Conservation (phyloP, 2,797 vertebrate genomes). For the Eleutherodactylus coqui region DNA sequence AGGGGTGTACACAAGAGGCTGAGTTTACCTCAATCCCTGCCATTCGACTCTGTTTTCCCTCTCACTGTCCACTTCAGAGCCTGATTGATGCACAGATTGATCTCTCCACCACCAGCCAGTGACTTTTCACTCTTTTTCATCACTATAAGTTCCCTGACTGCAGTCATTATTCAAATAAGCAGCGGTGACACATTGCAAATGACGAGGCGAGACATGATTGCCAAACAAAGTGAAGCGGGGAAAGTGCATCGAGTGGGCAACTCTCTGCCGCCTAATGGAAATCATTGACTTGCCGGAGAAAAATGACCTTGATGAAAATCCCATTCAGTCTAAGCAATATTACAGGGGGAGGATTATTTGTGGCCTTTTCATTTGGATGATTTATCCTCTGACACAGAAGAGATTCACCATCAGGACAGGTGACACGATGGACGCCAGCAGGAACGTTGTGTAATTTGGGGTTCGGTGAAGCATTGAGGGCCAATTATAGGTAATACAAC, state of each 20-base stretch:
- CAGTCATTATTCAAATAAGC: constrained; percentile 55
- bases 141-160: constrained; percentile 50
- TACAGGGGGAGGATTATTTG: not conserved
- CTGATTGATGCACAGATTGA: constrained; percentile 58
- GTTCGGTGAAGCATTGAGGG: not conserved
- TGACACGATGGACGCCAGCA: not conserved
- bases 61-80: constrained; percentile 38
- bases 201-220: constrained; percentile 40
- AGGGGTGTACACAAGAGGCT: not conserved
- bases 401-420: not conserved
- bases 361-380: constrained; percentile 12
- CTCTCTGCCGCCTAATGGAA: constrained; percentile 25
- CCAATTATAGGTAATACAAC: not conserved
- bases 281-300: constrained; percentile 36
- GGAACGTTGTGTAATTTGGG: not conserved
- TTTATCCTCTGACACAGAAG: not conserved
- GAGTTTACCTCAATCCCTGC: constrained; percentile 5
- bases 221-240: constrained; percentile 29
- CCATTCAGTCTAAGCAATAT: not conserved
- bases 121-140: constrained; percentile 44
- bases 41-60: constrained; percentile 20
- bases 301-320: constrained; percentile 56
- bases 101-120: constrained; percentile 20
- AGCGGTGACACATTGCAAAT: constrained; percentile 44
- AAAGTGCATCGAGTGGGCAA: constrained; percentile 9